These are phyloP conservation scores for Agrochola lota DNA, from an alignment of 2,888 invertebrate species.

Conservation along the genomic window DNA sequence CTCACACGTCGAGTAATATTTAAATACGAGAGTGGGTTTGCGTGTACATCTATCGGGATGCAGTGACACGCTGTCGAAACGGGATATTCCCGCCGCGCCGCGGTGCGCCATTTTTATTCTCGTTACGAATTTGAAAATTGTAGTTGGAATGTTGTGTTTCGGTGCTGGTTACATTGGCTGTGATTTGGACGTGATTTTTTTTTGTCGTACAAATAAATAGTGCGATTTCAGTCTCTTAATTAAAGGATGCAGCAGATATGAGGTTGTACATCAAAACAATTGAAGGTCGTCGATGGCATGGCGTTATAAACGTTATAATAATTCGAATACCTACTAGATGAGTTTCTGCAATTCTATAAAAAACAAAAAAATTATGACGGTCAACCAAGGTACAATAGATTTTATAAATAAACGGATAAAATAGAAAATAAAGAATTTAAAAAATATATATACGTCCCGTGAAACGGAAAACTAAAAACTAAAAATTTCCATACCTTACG, in stretches of 20 bases:
- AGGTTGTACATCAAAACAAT: too few species aligned
- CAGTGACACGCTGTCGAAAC: conserved; percentile 65
- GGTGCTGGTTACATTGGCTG: neutral
- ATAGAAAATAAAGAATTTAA: too few species aligned
- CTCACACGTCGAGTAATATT: conserved; percentile 59
- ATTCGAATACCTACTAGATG: neutral
- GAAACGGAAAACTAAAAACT: neutral
- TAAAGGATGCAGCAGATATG: neutral
- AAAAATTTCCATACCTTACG: neutral
- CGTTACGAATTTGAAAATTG: conserved; percentile 41
- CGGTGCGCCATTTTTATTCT: conserved; percentile 46
- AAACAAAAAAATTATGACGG: neutral
- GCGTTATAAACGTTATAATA: neutral
- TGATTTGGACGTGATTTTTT: conserved; percentile 7
- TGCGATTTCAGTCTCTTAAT: neutral
- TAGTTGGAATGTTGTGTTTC: neutral
- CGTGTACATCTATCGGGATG: conserved; percentile 66
- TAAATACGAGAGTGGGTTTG: conserved; percentile 75
- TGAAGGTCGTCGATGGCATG: too few species aligned
- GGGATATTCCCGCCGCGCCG: conserved; percentile 69
- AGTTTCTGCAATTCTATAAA: neutral
- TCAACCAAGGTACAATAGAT: neutral
- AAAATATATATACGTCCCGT: too few species aligned
- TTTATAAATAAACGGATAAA: neutral
- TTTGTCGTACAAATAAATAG: neutral